These are phyloP conservation scores for Brachypodius melanocephalos DNA, from an alignment of 2,113 vertebrate species.

Conservation along the genomic window DNA sequence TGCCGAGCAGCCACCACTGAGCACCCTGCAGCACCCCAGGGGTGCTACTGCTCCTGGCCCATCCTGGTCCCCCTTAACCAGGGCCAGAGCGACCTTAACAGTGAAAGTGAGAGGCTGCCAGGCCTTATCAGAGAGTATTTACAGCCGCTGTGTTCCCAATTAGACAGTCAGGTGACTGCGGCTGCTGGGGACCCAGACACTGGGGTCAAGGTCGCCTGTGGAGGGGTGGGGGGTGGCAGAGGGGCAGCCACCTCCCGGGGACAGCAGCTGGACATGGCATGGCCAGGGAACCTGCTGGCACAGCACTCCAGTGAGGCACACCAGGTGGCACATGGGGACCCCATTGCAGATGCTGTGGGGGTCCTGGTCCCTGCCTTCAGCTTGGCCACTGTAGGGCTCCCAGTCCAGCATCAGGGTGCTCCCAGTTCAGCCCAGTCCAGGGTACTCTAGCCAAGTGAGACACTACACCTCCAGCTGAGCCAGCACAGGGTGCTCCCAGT, in stretches of 20 bases:
- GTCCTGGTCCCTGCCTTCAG: neutral
- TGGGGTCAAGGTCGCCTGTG: constrained; percentile 20
- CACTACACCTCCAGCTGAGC: neutral
- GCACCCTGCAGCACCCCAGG: neutral
- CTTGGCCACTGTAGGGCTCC: rapidly evolving
- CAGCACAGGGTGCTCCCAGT: neutral
- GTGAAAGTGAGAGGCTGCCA: constrained; percentile 55
- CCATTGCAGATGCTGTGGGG: rapidly evolving
- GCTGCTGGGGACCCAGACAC: constrained; percentile 69
- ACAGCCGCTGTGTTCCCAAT: constrained; percentile 71
- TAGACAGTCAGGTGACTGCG: constrained; percentile 69
- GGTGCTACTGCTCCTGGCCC: neutral
- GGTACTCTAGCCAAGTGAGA: neutral
- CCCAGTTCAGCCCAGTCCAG: neutral
- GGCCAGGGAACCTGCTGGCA: rapidly evolving
- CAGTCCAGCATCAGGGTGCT: neutral
- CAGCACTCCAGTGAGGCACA: neutral
- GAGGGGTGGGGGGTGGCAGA: neutral
- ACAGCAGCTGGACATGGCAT: rapidly evolving
- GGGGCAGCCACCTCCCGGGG: neutral
- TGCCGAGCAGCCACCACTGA: rapidly evolving
- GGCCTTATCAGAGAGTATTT: constrained; percentile 74
- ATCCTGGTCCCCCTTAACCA: constrained; percentile 31
- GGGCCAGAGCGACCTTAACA: constrained; percentile 51
- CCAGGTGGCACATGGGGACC: neutral